These are phyloP conservation scores for Leucoraja erinaceus DNA, from an alignment of 2,113 vertebrate species.

Conservation along the genomic window DNA sequence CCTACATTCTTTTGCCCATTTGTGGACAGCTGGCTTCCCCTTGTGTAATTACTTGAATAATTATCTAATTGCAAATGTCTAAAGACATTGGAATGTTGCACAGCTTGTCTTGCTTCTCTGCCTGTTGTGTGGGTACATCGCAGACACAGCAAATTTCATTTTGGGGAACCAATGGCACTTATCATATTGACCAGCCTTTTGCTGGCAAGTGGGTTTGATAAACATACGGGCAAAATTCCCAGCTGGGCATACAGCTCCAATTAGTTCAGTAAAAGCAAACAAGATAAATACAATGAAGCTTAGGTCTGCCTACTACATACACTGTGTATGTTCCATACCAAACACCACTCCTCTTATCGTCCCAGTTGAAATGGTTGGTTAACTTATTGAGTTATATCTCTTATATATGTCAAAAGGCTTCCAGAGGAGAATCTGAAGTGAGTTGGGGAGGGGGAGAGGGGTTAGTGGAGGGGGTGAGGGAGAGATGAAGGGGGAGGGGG, in stretches of 20 bases:
- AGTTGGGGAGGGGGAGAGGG: not conserved
- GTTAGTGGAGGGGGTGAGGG: too few relatives aligned
- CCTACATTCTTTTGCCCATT: not conserved
- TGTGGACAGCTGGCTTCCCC: not conserved
- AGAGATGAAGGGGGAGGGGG: too few relatives aligned
- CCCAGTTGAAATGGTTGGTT: not conserved
- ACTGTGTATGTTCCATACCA: not conserved
- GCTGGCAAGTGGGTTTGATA: not conserved
- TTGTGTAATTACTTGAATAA: not conserved
- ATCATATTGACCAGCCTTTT: not conserved
- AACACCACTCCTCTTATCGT: not conserved
- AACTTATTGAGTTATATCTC: not conserved
- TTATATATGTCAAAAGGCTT: not conserved
- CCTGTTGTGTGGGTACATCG: not conserved
- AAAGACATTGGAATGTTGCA: not conserved
- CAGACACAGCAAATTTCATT: not conserved
- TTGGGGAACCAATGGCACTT: not conserved
- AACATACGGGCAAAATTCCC: not conserved
- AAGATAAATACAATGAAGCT: not conserved
- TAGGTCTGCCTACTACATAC: not conserved
- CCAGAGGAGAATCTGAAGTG: not conserved
- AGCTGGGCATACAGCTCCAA: not conserved
- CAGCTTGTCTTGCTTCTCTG: not conserved
- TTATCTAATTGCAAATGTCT: not conserved
- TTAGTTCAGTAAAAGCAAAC: not conserved